phyloP scores from a whole-genome alignment of 2,113 vertebrate species.

The Amblyopsis rosae region DNA sequence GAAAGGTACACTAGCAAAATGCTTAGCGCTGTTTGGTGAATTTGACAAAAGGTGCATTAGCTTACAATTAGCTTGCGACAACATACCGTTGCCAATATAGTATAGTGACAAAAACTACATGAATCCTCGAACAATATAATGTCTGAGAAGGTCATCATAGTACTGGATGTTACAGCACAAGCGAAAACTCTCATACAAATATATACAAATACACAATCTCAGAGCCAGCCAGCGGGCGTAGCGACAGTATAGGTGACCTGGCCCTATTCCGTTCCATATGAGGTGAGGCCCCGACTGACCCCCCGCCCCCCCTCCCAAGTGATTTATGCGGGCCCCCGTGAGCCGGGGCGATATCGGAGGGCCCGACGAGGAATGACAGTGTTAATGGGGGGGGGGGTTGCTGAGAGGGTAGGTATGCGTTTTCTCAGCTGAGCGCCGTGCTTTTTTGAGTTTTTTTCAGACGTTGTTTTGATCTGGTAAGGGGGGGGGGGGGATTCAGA shows the following conservation, averaged over 20 bases:
- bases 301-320: conserved; percentile 17
- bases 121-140: neutral
- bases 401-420: conserved; percentile 74
- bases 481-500: conserved; percentile 37
- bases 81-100: neutral
- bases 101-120: conserved; percentile 19
- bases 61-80: too few relatives aligned
- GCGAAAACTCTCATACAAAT: neutral
- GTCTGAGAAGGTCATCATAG: too few relatives aligned
- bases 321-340: conserved; percentile 76
- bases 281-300: conserved; percentile 60
- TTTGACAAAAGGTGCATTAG: too few relatives aligned
- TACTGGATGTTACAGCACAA: neutral
- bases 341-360: conserved; percentile 69
- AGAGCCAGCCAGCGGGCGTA: conserved; percentile 56
- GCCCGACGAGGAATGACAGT: conserved; percentile 78
- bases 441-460: conserved; percentile 61
- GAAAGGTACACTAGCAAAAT: too few relatives aligned
- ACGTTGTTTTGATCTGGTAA: conserved; percentile 65
- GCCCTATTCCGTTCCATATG: conserved; percentile 52
- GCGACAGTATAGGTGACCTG: conserved; percentile 63
- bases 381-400: conserved; percentile 61
- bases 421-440: conserved; percentile 74
- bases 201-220: conserved; percentile 43
- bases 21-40: too few relatives aligned